Evolutionary conservation across 2,888 invertebrate species (phyloP).

Genomic region (Apeira syringaria): DNA sequence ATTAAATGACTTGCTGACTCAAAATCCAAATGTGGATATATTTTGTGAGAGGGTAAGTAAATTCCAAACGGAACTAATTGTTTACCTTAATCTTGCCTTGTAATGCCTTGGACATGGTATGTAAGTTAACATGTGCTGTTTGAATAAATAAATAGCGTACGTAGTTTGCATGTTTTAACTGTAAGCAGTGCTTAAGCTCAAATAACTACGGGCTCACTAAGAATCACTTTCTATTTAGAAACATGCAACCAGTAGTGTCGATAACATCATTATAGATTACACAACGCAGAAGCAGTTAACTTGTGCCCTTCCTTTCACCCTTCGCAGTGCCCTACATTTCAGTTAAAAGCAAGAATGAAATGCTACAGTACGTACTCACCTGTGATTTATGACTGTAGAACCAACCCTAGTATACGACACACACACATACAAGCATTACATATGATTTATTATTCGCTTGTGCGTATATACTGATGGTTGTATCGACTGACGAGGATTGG

Average conservation of each 20-base stretch:
- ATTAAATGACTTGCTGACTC: too few relatives aligned
- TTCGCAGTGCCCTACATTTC: constrained; percentile 12
- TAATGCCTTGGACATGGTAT: too few relatives aligned
- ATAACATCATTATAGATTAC: constrained; percentile 21
- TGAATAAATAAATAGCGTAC: too few relatives aligned
- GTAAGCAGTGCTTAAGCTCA: too few relatives aligned
- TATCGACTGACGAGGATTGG: constrained; percentile 36
- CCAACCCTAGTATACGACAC: constrained; percentile 31
- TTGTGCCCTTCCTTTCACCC: constrained; percentile 7
- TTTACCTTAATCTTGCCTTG: too few relatives aligned
- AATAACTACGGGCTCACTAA: too few relatives aligned
- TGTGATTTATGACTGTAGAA: constrained; percentile 44
- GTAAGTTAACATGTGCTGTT: too few relatives aligned
- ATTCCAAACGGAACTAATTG: too few relatives aligned
- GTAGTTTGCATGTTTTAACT: too few relatives aligned
- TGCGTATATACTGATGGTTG: constrained; percentile 45
- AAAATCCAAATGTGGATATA: too few relatives aligned
- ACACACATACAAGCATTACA: constrained; percentile 45
- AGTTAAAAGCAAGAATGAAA: constrained; percentile 20
- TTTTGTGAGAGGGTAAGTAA: too few relatives aligned
- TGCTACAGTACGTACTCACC: constrained; percentile 32
- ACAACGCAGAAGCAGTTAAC: constrained; percentile 5
- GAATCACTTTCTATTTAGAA: too few relatives aligned
- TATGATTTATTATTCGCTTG: constrained; percentile 48
- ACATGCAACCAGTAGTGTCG: constrained; percentile 4